Evolutionary conservation across 1,140 invertebrate species (phyloP), one percentile per base, ranked within the genome.

Genomic region (Chionoecetes opilio): DNA sequence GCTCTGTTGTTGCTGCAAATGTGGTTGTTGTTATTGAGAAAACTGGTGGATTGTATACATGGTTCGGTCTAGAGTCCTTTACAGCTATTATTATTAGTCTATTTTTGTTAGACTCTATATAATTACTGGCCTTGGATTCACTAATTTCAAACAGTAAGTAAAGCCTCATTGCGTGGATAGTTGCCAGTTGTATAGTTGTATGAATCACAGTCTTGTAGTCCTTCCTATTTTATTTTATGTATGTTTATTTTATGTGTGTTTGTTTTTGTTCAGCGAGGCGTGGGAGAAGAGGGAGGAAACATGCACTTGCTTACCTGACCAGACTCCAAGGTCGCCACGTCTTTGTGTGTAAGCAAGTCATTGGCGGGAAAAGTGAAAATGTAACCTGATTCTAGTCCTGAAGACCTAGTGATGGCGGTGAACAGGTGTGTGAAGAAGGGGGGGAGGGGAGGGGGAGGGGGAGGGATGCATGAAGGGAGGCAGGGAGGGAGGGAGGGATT

Each of bases 291-390:
- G 63, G 46, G 21, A 53, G 46, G 63, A 26, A 75, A 75, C n/a
- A 17, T n/a, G 63, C 11, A 26, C 63, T 75, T n/a, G 63, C 63
- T 75, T 21, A 21, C 63, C 8, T 75, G 63, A 26, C 21, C 21
- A n/a, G 63, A n/a, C n/a, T 75, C n/a, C 21, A n/a, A 75, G 63
- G 63, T 75, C 63, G 63, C n/a, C 26, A n/a, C n/a, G 6, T 75
- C 21, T 75, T 75, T 75, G 63, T 75, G 53, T 46, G 63, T 75
- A 6, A 75, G 63, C 63, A n/a, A 75, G 63, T 75, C 63, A 75
- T 75, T 75, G 63, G 63, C 63, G 63, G 63, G 63, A n/a, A n/a
- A 75, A n/a, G 63, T n/a, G 63, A n/a, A 75, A 75, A 75, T 17
- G 0, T n/a, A 75, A 75, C 1, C 63, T 75, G 63, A n/a, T n/a